Evolutionary conservation across 2,888 invertebrate genomes (phyloP).

Genomic region (Drosophila melanosoma): DNA sequence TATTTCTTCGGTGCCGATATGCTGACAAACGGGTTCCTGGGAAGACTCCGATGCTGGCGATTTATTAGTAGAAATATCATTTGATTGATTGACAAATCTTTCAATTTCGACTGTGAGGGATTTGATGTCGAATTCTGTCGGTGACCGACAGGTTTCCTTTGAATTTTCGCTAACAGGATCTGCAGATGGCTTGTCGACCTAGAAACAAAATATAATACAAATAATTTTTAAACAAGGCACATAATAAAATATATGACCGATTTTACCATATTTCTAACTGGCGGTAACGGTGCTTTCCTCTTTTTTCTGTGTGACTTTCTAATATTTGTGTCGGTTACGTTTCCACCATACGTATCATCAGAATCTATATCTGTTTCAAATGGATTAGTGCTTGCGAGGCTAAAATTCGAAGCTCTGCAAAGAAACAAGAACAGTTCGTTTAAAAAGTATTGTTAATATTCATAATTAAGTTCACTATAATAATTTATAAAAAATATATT

Average conservation of each 20-base stretch:
- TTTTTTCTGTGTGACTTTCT: conserved; percentile 87
- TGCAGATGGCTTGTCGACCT: conserved; percentile 11
- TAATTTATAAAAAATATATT: not conserved
- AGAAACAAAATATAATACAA: not conserved
- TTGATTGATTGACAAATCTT: conserved; percentile 59
- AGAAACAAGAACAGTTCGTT: not conserved
- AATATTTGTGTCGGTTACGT: conserved; percentile 16
- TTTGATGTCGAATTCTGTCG: conserved; percentile 42
- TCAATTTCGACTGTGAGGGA: conserved; percentile 68
- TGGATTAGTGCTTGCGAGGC: conserved; percentile 87
- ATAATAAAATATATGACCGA: not conserved
- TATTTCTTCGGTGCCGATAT: not conserved
- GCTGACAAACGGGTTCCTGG: not conserved
- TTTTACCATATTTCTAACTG: conserved; percentile 61
- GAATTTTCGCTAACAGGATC: not conserved
- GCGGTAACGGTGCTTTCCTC: conserved; percentile 88
- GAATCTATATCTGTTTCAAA: conserved; percentile 86
- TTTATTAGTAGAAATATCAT: conserved; percentile 9
- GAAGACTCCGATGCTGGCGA: not conserved
- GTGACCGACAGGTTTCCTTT: conserved; percentile 3
- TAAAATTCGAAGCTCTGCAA: conserved; percentile 86
- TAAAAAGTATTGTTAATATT: not conserved
- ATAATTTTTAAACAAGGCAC: not conserved
- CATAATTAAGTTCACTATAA: not conserved
- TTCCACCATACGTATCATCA: conserved; percentile 60